Evolutionary conservation across 2,888 invertebrate genomes (phyloP).

Genomic region (Linhomoeus sp.): DNA sequence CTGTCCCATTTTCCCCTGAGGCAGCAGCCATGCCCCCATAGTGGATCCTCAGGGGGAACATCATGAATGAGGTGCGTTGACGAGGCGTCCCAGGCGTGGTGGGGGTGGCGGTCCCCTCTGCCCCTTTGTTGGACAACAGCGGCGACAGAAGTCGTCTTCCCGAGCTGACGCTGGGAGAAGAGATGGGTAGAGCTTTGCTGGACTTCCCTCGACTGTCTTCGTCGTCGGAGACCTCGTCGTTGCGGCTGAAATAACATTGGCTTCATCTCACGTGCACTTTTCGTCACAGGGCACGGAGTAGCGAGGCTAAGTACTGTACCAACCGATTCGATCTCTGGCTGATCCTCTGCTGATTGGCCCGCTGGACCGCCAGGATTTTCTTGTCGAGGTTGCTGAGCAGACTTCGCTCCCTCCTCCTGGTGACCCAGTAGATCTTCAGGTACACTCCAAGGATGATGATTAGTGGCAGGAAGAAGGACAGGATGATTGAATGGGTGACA

Average conservation of each 20-base stretch:
- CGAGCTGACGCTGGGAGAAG: not conserved
- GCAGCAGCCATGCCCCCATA: conserved; percentile 2
- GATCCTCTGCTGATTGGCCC: too few species aligned
- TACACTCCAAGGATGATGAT: conserved; percentile 6
- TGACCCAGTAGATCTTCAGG: conserved; percentile 4
- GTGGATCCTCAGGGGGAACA: conserved; percentile 1
- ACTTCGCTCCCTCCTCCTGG: not conserved
- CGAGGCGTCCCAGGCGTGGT: too few species aligned
- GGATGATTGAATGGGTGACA: conserved; percentile 3
- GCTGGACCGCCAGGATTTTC: not conserved
- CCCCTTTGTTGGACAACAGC: not conserved
- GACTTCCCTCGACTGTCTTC: too few species aligned
- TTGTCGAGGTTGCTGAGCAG: not conserved
- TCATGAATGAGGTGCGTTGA: not conserved
- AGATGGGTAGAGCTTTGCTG: too few species aligned
- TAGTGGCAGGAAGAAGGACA: conserved; percentile 8
- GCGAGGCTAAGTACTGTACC: too few species aligned
- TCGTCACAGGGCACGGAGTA: too few species aligned
- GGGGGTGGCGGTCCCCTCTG: too few species aligned
- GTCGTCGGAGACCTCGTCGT: too few species aligned
- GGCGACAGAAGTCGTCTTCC: not conserved
- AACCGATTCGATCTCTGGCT: too few species aligned
- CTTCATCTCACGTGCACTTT: too few species aligned
- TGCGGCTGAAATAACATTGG: too few species aligned
- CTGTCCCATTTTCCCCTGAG: too few species aligned